Conservation (phyloP, 2,797 vertebrate species). For the Anguilla anguilla region DNA sequence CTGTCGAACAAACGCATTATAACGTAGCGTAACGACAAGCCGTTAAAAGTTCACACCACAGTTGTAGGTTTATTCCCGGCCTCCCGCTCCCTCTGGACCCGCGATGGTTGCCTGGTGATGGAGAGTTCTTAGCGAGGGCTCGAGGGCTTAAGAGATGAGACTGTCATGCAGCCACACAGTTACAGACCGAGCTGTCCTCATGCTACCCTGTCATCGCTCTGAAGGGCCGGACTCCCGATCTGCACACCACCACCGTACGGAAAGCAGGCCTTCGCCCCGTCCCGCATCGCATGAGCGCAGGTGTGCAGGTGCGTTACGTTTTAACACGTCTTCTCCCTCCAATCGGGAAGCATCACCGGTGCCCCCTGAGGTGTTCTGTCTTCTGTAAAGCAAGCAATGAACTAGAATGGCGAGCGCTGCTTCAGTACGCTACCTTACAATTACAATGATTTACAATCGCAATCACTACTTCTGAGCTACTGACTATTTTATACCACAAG, state of each 20-base stretch:
- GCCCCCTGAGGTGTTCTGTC: background rate
- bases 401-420: background rate
- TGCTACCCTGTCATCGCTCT: background rate
- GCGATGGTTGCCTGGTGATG: background rate
- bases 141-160: background rate
- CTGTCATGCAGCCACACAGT: background rate
- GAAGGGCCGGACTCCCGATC: background rate
- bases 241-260: background rate
- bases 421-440: background rate
- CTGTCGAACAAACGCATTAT: too few relatives aligned
- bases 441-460: background rate
- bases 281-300: background rate
- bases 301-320: background rate
- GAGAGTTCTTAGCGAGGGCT: background rate
- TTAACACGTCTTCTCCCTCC: background rate
- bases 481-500: background rate
- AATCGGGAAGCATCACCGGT: background rate
- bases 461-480: background rate
- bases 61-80: background rate
- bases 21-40: background rate
- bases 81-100: background rate
- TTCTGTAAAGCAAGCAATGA: background rate
- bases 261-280: background rate
- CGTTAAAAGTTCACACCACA: background rate
- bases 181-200: background rate